Evolutionary conservation across 2,113 vertebrate species (phyloP).

Genomic region (Meriones unguiculatus): DNA sequence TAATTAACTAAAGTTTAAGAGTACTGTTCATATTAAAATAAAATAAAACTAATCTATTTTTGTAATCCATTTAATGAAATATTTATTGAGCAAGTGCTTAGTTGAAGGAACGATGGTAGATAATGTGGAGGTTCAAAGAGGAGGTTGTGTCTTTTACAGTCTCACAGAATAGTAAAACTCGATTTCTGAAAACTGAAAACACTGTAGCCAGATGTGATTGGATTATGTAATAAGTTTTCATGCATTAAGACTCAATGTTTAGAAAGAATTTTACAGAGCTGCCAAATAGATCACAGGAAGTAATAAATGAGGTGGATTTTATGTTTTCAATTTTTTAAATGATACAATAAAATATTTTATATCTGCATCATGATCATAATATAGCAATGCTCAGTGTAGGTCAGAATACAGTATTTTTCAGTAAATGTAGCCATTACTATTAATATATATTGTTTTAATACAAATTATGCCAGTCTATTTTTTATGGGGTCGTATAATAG

Average conservation of each 20-base stretch:
- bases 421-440: background rate
- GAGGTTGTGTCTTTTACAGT: background rate
- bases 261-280: background rate
- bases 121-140: background rate
- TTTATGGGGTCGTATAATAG: background rate
- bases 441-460: background rate
- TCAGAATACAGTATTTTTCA: background rate
- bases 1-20: background rate
- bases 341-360: background rate
- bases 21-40: background rate
- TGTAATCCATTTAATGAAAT: background rate
- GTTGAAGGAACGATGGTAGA: background rate
- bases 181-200: background rate
- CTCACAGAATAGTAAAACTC: background rate
- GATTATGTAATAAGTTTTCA: background rate
- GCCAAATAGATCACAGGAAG: background rate
- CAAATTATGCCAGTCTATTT: background rate
- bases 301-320: background rate
- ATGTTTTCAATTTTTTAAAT: constrained; percentile 29
- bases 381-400: background rate
- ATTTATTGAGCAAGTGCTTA: background rate
- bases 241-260: background rate
- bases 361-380: background rate
- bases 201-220: background rate
- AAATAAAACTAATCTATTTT: constrained; percentile 6